Evolutionary conservation across 37 sponge, comb jelly and placozoan genomes (phyloP).

Genomic region (Lycopodina hypogea): DNA sequence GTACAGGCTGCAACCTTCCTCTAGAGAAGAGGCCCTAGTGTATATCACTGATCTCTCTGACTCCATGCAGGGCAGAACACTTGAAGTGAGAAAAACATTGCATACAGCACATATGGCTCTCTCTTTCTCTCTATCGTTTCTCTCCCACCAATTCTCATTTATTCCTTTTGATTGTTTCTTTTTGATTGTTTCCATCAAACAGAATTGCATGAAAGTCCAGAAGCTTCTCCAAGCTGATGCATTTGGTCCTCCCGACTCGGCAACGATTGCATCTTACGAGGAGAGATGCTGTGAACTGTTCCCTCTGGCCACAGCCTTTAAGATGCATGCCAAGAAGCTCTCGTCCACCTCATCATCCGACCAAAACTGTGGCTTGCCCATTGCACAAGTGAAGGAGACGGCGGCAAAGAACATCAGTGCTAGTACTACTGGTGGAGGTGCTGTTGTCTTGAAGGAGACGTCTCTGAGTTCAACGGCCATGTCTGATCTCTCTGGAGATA

Average conservation of each 20-base stretch:
- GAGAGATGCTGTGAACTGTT: conserved; percentile 57
- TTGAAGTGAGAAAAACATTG: conserved; percentile 26
- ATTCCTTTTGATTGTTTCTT: neutral
- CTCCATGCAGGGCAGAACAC: conserved; percentile 24
- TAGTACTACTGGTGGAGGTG: neutral
- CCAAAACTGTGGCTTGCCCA: too few species aligned
- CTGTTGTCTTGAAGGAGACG: conserved; percentile 1
- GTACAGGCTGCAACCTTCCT: conserved; percentile 53
- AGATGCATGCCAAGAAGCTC: neutral
- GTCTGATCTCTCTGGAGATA: conserved; percentile 24
- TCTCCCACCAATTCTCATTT: neutral
- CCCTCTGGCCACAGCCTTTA: conserved; percentile 82
- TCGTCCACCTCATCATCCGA: neutral
- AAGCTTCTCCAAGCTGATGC: conserved; percentile 46
- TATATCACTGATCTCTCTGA: conserved; percentile 52
- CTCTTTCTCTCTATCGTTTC: neutral
- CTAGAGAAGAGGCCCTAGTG: conserved; percentile 32
- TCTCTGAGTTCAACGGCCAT: conserved; percentile 10
- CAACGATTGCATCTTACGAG: conserved; percentile 24
- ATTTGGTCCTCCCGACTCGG: conserved; percentile 62
- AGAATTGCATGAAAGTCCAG: conserved; percentile 55
- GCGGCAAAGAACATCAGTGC: conserved; percentile 21
- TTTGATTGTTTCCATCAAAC: neutral
- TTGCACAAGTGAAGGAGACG: conserved; percentile 1
- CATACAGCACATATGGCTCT: neutral